Conservation (phyloP, 2,113 vertebrate species). For the Mustela nigripes region DNA sequence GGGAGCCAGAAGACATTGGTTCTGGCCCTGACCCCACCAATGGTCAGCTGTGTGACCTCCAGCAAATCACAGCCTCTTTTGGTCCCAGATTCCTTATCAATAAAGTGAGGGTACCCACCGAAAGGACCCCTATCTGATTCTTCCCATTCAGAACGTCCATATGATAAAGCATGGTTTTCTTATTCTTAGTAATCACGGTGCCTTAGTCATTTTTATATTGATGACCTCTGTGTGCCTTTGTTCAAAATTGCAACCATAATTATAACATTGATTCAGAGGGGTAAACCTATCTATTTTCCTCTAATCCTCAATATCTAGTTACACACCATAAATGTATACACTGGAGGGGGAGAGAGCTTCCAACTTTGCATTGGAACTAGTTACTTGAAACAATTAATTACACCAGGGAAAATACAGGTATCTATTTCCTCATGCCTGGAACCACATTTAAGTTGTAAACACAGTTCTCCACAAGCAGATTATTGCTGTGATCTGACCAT, state of each 20-base stretch:
- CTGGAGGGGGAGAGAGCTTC: neutral
- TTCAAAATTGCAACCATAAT: constrained; percentile 56
- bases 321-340: neutral
- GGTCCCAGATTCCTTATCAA: neutral
- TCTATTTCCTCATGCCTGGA: neutral
- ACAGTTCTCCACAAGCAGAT: neutral
- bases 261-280: neutral
- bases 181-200: constrained; percentile 20
- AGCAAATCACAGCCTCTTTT: neutral
- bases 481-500: neutral
- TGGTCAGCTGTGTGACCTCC: neutral
- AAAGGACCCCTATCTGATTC: neutral
- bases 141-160: neutral
- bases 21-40: neutral
- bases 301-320: neutral
- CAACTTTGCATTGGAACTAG: neutral
- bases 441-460: neutral
- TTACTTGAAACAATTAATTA: constrained; percentile 51
- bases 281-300: constrained; percentile 8
- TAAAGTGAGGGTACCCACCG: neutral
- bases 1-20: neutral
- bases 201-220: neutral
- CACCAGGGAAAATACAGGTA: neutral
- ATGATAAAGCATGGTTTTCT: neutral
- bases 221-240: constrained; percentile 56